Conservation (phyloP, 2,113 vertebrate species). For the Sterna hirundo region DNA sequence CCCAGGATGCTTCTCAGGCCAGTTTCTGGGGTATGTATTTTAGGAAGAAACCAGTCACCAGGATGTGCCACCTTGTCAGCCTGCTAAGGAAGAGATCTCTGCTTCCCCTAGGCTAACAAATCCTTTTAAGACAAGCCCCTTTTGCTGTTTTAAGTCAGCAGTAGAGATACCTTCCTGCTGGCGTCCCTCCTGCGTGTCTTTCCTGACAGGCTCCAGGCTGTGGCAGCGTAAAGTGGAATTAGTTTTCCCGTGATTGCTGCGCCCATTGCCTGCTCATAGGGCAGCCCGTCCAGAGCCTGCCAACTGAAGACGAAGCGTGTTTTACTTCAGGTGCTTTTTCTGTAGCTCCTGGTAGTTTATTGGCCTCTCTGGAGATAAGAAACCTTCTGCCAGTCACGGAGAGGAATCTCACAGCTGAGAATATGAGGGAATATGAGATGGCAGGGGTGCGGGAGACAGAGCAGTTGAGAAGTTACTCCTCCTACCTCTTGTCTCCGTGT, state of each 20-base stretch:
- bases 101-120: neutral
- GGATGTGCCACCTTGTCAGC: slow-evolving; percentile 33
- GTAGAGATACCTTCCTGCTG: neutral
- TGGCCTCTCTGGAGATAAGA: neutral
- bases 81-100: neutral
- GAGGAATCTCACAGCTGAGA: neutral
- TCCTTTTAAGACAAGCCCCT: neutral
- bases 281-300: neutral
- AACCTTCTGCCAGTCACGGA: neutral
- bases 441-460: neutral
- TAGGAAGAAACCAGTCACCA: slow-evolving; percentile 33
- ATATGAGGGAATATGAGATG: neutral
- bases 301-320: neutral
- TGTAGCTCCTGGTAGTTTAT: neutral
- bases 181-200: neutral
- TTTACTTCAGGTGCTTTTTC: neutral
- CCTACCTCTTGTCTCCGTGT: neutral
- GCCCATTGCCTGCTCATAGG: neutral
- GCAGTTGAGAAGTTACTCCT: neutral
- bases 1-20: slow-evolving; percentile 38
- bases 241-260: neutral
- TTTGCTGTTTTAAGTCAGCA: neutral
- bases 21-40: slow-evolving; percentile 16
- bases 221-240: neutral
- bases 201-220: neutral